phyloP scores from a whole-genome alignment of 2,888 invertebrate genomes.

The Cerceris rybyensis region DNA sequence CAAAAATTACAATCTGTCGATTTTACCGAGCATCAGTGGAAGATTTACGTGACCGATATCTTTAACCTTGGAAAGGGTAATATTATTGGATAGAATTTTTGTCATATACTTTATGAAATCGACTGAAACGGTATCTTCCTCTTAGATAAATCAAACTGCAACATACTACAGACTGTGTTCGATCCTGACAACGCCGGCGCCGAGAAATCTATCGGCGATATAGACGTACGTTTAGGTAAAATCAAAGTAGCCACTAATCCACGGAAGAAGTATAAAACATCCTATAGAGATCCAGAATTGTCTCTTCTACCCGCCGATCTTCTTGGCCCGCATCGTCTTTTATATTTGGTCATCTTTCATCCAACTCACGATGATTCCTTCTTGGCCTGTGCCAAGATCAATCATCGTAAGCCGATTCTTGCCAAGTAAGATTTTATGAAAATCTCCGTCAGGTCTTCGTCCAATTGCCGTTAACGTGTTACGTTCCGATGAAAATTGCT shows the following conservation, averaged over 20 bases:
- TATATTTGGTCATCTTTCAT: constrained; percentile 93
- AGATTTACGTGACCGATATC: constrained; percentile 94
- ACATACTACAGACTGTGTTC: constrained; percentile 92
- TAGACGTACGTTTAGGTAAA: constrained; percentile 89
- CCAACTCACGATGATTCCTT: constrained; percentile 89
- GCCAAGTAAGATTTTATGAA: constrained; percentile 86
- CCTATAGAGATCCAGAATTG: constrained; percentile 88
- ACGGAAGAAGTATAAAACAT: constrained; percentile 83
- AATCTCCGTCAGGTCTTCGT: constrained; percentile 4
- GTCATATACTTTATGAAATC: background rate
- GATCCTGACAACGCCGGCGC: constrained; percentile 90
- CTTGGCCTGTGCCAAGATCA: constrained; percentile 92
- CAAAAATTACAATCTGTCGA: constrained; percentile 82
- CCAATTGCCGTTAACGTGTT: background rate
- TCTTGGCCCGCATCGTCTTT: constrained; percentile 88
- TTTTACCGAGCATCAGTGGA: constrained; percentile 92
- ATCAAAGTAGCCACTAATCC: constrained; percentile 88
- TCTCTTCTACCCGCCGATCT: constrained; percentile 89
- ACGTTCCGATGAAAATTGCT: no score
- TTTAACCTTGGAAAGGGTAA: constrained; percentile 87
- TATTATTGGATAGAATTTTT: constrained; percentile 4
- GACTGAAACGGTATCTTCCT: constrained; percentile 9
- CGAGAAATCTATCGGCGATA: constrained; percentile 89
- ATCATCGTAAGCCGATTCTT: constrained; percentile 85
- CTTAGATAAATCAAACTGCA: constrained; percentile 86